Percentiles rank a stretch among this genome's conserved stretches.
phyloP scores from a whole-genome alignment of 2,113 vertebrate genomes.

The Potamarius usumacintae region DNA sequence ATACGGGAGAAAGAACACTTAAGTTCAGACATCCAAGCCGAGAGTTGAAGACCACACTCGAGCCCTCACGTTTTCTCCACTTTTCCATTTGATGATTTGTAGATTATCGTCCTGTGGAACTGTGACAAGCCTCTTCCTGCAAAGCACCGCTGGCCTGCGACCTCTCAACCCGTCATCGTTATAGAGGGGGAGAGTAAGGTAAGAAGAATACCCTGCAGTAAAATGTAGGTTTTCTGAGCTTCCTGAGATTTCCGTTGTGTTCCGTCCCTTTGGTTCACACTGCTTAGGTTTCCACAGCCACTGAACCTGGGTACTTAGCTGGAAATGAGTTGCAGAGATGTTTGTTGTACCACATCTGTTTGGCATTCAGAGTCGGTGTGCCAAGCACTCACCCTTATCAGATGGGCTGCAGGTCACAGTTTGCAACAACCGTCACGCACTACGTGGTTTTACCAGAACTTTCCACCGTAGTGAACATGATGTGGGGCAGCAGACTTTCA shows the following conservation, averaged over 20 bases:
- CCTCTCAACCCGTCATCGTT: conserved; percentile 77
- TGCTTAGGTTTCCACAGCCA: neutral
- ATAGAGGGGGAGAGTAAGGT: conserved; percentile 78
- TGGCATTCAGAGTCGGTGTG: neutral
- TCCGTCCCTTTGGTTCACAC: neutral
- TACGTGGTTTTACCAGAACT: neutral
- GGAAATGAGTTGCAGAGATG: neutral
- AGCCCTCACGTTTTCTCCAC: neutral
- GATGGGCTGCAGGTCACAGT: neutral
- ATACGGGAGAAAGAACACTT: neutral
- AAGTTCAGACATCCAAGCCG: too few relatives aligned
- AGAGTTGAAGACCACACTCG: too few relatives aligned
- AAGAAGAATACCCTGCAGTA: neutral
- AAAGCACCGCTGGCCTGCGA: conserved; percentile 95
- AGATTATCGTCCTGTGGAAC: conserved; percentile 99
- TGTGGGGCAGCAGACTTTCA: neutral
- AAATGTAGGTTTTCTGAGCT: neutral
- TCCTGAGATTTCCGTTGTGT: neutral
- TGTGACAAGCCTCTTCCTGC: conserved; percentile 96
- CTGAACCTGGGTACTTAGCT: neutral
- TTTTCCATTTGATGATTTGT: neutral
- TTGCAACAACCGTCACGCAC: neutral
- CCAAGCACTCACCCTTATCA: neutral
- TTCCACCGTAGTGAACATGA: neutral
- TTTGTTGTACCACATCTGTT: neutral